Evolutionary conservation across 1,140 invertebrate genomes (phyloP).

Genomic region (Drosophila tropicalis): DNA sequence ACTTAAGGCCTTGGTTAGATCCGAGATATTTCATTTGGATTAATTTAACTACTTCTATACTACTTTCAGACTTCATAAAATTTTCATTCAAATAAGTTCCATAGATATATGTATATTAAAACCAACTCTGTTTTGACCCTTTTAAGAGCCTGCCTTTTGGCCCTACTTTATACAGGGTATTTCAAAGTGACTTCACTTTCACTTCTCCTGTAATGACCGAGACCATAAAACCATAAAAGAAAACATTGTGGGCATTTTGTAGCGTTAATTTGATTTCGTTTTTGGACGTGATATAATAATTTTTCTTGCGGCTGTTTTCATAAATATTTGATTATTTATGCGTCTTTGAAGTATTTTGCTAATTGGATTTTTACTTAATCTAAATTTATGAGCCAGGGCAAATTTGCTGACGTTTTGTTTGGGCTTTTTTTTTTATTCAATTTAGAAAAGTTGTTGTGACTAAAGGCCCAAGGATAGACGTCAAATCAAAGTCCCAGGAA

Average conservation of each 20-base stretch:
- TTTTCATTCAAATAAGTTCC: no score
- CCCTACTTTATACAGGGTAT: background rate
- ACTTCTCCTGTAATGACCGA: background rate
- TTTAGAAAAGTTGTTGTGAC: background rate
- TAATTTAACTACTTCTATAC: no score
- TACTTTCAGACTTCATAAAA: no score
- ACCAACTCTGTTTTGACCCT: no score
- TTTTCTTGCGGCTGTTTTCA: conserved; percentile 13
- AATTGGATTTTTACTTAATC: conserved; percentile 48
- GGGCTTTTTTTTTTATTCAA: background rate
- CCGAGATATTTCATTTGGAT: no score
- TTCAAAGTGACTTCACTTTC: background rate
- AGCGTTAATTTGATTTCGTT: conserved; percentile 24
- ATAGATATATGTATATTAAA: no score
- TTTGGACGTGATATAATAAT: conserved; percentile 10
- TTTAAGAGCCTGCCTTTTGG: no score
- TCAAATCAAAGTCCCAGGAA: background rate
- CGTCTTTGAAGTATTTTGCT: conserved; percentile 25
- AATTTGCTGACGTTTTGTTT: conserved; percentile 9
- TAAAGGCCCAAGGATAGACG: background rate
- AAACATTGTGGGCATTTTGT: conserved; percentile 29
- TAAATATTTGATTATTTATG: conserved; percentile 30
- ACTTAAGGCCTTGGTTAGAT: no score
- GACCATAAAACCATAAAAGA: conserved; percentile 5
- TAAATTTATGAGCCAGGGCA: conserved; percentile 23